Evolutionary conservation across 2,888 invertebrate species (phyloP).

Genomic region (Pinctada fucata): DNA sequence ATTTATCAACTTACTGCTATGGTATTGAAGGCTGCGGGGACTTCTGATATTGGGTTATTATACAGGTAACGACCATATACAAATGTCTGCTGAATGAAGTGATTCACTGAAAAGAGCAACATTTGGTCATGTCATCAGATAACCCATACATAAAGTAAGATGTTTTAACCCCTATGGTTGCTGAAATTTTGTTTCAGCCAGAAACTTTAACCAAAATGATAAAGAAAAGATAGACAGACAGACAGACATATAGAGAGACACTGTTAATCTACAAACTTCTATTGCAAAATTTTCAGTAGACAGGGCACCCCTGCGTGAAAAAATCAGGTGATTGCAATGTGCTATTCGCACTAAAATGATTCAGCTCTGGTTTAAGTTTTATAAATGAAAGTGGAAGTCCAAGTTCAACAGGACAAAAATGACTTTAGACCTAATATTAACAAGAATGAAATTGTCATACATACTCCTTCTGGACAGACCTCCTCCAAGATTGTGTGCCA

Average conservation of each 20-base stretch:
- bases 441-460: too few relatives aligned
- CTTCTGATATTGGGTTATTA: constrained; percentile 67
- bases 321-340: too few relatives aligned
- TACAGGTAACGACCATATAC: constrained; percentile 75
- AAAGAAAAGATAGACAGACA: background rate
- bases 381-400: too few relatives aligned
- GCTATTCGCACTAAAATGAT: too few relatives aligned
- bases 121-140: too few relatives aligned
- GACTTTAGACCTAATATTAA: too few relatives aligned
- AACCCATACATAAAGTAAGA: background rate
- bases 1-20: constrained; percentile 45
- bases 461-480: constrained; percentile 80
- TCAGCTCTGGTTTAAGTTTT: too few relatives aligned
- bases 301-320: too few relatives aligned
- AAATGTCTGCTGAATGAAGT: constrained; percentile 77
- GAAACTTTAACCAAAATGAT: background rate
- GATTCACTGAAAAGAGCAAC: constrained; percentile 77
- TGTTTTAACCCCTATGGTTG: background rate
- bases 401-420: too few relatives aligned
- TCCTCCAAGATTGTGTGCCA: constrained; percentile 80
- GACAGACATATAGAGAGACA: too few relatives aligned
- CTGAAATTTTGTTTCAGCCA: background rate
- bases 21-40: constrained; percentile 42
- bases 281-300: too few relatives aligned
- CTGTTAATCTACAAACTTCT: too few relatives aligned